These are phyloP conservation scores for Macroglossus sobrinus DNA, from an alignment of 2,113 vertebrate species.

Conservation along the genomic window DNA sequence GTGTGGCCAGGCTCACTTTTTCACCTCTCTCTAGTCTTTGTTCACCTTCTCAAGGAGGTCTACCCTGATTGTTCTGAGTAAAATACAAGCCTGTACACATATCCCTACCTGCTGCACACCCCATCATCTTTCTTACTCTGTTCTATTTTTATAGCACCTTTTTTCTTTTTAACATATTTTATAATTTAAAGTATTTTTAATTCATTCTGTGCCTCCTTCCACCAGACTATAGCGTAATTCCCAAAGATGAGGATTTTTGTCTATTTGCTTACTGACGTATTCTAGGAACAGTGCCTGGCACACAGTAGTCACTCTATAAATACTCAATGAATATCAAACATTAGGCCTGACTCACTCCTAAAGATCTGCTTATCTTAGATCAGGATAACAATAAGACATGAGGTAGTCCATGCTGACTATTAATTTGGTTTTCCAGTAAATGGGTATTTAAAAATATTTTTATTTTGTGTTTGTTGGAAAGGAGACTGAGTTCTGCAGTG, in stretches of 20 bases:
- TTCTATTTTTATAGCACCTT: neutral
- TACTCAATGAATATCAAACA: neutral
- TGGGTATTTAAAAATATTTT: neutral
- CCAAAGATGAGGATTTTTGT: neutral
- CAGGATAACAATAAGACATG: neutral
- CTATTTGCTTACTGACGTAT: neutral
- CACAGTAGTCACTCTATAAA: neutral
- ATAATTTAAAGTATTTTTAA: neutral
- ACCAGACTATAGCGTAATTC: neutral
- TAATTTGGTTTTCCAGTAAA: neutral
- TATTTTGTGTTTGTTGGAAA: neutral
- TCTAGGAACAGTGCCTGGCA: neutral
- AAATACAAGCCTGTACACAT: neutral
- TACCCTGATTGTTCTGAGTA: neutral
- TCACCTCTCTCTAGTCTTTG: neutral
- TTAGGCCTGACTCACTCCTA: neutral
- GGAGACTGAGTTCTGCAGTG: neutral
- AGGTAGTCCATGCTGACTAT: neutral
- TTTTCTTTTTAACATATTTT: neutral
- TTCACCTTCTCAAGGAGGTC: neutral
- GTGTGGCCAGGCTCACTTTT: neutral
- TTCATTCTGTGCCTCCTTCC: neutral
- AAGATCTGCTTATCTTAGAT: neutral
- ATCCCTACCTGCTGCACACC: neutral
- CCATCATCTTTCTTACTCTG: neutral